Base-by-base conservation (phyloP, 2,888 invertebrate genomes). In the Bruchidius siliquastri region DNA sequence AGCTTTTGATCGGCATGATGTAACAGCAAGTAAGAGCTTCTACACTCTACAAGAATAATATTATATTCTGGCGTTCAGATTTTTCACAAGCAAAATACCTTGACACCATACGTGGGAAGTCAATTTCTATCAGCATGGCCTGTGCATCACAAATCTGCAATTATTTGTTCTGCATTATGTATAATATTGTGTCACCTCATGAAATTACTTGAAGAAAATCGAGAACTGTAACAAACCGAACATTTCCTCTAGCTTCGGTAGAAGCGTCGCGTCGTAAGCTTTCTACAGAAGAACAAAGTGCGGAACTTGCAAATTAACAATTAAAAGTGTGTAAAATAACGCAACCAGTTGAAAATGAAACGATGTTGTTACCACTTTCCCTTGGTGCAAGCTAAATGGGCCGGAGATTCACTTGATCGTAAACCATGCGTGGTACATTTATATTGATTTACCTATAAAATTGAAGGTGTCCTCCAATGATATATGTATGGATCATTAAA, bases 271-370 rank as follows among this genome's bases (percentile, higher is more conserved):
- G 22, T 26, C 70, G 22, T 22, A 70, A 72, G 68, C 73, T 73
- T 73, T 73, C 73, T 71, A 26, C 66, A 21, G 66, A 69, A 70
- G 49, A 72, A 74, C 72, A 74, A 74, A 74, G 74, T 72, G 72
- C 69, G 74, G 74, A 74, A 72, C 69, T 72, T 74, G 70, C 70
- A 32, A 74, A 74, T 74, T 72, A 74, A 67, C 70, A 68, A 68
- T 68, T 68, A 68, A 68, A 49, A 49, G 49, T 49, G 67, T 72
- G 70, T 74, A 72, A 74, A 72, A 72, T 70, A 71, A 72, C 72
- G 70, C 70, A 72, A 20, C 70, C 49, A 49, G 49, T 71, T 69
- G 67, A 30, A 73, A 71, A 71, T 71, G 72, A 73, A 32, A 49
- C 67, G 71, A 73, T 71, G 49, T 49, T 49, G 49, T 49, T 3